Evolutionary conservation across 2,888 invertebrate species (phyloP).

Genomic region (Drosophila nr. perissopoda): DNA sequence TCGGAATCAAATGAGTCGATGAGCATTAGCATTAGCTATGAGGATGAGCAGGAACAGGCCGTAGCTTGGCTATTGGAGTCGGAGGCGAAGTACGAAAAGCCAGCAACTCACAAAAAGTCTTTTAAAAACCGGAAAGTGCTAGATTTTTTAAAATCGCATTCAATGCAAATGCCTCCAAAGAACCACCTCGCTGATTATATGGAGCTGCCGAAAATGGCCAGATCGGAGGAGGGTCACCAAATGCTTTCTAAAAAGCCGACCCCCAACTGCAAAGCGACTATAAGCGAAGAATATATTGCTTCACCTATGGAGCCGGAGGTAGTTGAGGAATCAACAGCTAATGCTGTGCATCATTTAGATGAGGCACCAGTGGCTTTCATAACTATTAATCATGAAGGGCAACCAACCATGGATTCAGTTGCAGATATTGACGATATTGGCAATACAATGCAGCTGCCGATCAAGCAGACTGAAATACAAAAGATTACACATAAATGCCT

Average conservation of each 20-base stretch:
- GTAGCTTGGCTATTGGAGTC: background rate
- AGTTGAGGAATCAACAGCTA: background rate
- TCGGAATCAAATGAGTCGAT: background rate
- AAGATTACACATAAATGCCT: background rate
- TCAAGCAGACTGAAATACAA: background rate
- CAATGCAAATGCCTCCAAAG: background rate
- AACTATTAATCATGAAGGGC: background rate
- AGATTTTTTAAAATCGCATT: background rate
- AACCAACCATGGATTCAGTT: background rate
- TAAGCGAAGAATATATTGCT: background rate
- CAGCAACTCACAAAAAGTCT: background rate
- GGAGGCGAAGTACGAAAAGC: background rate
- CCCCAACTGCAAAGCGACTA: background rate
- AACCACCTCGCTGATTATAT: background rate
- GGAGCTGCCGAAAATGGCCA: background rate
- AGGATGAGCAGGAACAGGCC: background rate
- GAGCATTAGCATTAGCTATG: background rate
- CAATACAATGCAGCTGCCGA: background rate
- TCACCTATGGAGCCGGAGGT: background rate
- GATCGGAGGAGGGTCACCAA: background rate
- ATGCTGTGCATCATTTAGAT: background rate
- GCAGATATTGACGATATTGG: background rate
- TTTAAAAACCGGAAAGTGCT: rapidly evolving
- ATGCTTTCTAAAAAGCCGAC: background rate
- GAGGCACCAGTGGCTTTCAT: background rate